Base-by-base conservation (phyloP, 2,113 vertebrate genomes). In the Psilopogon haemacephalus region DNA sequence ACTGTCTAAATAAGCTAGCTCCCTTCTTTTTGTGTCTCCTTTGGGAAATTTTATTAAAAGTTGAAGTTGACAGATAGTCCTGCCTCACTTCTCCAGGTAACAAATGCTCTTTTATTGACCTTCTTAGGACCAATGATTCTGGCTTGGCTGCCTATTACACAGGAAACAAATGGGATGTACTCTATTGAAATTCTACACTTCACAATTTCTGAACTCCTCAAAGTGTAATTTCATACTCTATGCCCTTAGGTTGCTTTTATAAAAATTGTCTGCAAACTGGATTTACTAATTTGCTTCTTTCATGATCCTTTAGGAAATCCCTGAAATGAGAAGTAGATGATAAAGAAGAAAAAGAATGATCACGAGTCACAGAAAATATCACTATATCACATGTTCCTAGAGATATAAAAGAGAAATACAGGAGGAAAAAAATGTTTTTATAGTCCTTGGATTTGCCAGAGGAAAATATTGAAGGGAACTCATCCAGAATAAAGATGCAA, bases 241-340 rank as follows among this genome's bases (percentile, higher is more conserved):
- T 95, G 71, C 64, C 81, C 63, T 88, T 67, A 90, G 89, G 88
- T 32, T 83, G 24, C 16, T 88, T 83, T 83, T 83, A 3, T 76
- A 93, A 94, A 95, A 83, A 65, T 78, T 95, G 78, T 76, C 81
- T 94, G 65, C 23, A 95, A 95, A 95, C 68, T 90, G 88, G 91
- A 93, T 96, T 95, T 95, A 77, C 48, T 85, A 84, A 91, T 90
- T 86, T 95, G 15, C 65, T 88, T 94, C 48, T 74, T 56, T 80
- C 64, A 72, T 60, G 74, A 91, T 91, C 81, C 56, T 92, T 82
- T 52, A 96, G 56, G 88, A 95, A 95, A 88, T 69, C 69, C 52
- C 73, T 93, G 70, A 92, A 93, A 95, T 79, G 67, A 88, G 40
- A 95, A 93, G 88, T 62, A 94, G 71, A 87, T 71, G 19, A 92